Base-by-base conservation (phyloP, 1,140 invertebrate genomes). In the Drosophila persimilis region DNA sequence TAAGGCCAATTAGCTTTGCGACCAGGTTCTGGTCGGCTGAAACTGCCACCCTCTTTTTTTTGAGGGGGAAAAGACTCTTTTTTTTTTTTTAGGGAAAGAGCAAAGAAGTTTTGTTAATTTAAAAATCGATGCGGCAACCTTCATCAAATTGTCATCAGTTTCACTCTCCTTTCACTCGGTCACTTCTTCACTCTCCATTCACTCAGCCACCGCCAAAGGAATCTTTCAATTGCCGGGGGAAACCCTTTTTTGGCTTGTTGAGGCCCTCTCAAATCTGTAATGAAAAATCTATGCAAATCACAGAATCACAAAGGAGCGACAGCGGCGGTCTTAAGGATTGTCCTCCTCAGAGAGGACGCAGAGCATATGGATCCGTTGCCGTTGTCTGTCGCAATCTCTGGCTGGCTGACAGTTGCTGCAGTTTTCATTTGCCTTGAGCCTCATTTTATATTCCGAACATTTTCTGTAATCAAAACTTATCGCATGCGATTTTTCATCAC, bases 211-310 rank as follows among this genome's bases (percentile, higher is more conserved):
- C 11, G 11, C 35, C 35, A 13, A 8, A 13, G 13, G 44, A 44
- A 45, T 58, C 39, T 44, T 63, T 57, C 54, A 55, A 54, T 62
- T 58, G 73, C 26, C 45, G 44, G 55, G 44, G 9, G 39, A 69
- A 69, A 64, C 63, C 66, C 55, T 70, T 61, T 64, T 74, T 77
- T 48, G 54, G 26, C 45, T 51, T 63, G 54, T 67, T 65, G 51
- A 65, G 70, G 61, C 6, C 39, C 15, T 54, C 44, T 51, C 70
- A 63, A 83, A 83, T 83, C 80, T 83, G 62, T 83, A 83, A 83
- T 83, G 80, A 83, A 83, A 83, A 83, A 83, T 83, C 80, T 83
- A 83, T 83, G 80, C 80, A 83, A 83, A 83, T 83, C 80, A 79
- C 64, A 76, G 73, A 57, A 41, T 35, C 26, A 59, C 54, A 65